Base-by-base conservation (phyloP, 2,888 invertebrate species). In the Druceiella hillmani region DNA sequence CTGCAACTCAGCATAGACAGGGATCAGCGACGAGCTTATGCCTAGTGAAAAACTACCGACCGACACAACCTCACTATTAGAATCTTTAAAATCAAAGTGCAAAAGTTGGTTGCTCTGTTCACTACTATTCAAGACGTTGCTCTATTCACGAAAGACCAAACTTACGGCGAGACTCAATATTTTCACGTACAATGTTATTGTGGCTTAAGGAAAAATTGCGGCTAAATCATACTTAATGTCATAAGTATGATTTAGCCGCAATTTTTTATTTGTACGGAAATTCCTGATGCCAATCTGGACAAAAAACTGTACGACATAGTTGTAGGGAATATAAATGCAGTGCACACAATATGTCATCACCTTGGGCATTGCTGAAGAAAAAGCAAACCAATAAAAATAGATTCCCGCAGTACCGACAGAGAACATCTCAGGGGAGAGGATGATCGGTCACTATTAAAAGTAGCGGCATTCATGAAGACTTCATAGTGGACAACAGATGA, bases 231-330 rank as follows among this genome's bases (percentile, higher is more conserved):
- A 52, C 58, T 22, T 60, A 64, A 41, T 14, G 47, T n/a, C n/a
- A n/a, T n/a, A n/a, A n/a, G n/a, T n/a, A n/a, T n/a, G n/a, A n/a
- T n/a, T n/a, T n/a, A n/a, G n/a, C n/a, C n/a, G n/a, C n/a, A n/a
- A n/a, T n/a, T n/a, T 3, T 16, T 59, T 3, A 57, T 64, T 3
- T 40, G 40, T 5, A 58, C 61, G 11, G 62, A 62, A 42, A 43
- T 56, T 6, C 50, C 55, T 2, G 39, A 58, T 37, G 41, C 43
- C 10, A 10, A 46, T 10, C 14, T 13, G n/a, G 50, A 54, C 40
- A 44, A 39, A 9, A 27, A 31, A 3, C 33, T 56, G 6, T 38
- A 43, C 34, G 41, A 46, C 6, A 48, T 46, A 33, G 39, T 43
- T 16, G 47, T 24, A 22, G 42, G 36, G 11, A 27, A 24, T 15